Base-by-base conservation (phyloP, 2,888 invertebrate species). In the Villa cingulata region DNA sequence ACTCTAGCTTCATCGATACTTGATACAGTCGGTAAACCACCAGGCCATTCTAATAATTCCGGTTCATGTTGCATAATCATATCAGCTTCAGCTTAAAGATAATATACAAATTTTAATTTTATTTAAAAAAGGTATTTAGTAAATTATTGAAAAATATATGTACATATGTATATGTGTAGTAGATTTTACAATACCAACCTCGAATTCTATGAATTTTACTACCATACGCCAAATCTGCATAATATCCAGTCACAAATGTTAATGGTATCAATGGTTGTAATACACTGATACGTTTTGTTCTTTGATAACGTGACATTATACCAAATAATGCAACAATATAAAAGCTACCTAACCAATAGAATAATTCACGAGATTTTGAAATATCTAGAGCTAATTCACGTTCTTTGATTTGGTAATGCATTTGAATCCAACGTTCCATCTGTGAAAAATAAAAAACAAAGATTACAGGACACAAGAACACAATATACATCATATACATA, bases 401-500 rank as follows among this genome's bases (percentile, higher is more conserved):
- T 62, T 86, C 83, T 59, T 84, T 75, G 71, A 87, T 78, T 66
- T 84, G 83, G 65, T 83, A 81, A 64, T 81, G 82, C 74, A 87
- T 75, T 61, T 86, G 85, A 54, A 87, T 79, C 70, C 86, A 85
- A 50, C 86, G 72, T 61, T 86, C 86, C 73, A 85, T 75, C 86
- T 81, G 16, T 36, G 4, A 36, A 36, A 55, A 54, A 32, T 45
- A 50, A 54, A 48, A 12, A 43, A 18, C 43, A 34, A 50, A 43
- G 42, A 36, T 16, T 16, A 37, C 4, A 36, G 4, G 16, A 36
- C 3, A 16, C 4, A 16, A 16, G n/a, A 36, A 34, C 34, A 12
- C 4, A 15, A 34, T 34, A 27, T 7, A 34, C 9, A 34, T 12
- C 4, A 34, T 10, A 34, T 34, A n/a, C n/a, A n/a, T n/a, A n/a